Conservation (phyloP, 2,113 vertebrate species). For the Cheirogaleus medius region DNA sequence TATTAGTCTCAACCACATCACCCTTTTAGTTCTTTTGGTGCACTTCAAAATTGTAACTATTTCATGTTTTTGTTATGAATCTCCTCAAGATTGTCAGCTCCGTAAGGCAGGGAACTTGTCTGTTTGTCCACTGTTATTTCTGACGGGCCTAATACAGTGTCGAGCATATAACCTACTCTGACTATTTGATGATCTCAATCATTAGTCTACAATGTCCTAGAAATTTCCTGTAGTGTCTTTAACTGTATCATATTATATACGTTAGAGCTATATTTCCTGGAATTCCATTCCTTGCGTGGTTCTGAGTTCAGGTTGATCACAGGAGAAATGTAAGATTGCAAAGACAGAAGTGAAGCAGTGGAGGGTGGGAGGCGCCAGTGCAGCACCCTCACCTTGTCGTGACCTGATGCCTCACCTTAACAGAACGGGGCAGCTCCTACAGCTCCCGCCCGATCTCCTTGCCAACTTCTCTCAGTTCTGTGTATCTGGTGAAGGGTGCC, state of each 20-base stretch:
- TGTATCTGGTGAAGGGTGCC: not conserved
- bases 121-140: not conserved
- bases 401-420: not conserved
- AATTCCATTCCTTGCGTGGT: not conserved
- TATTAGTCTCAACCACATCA: not conserved
- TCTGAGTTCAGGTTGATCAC: not conserved
- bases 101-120: not conserved
- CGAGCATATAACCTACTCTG: not conserved
- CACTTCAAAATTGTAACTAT: not conserved
- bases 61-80: not conserved
- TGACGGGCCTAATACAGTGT: not conserved
- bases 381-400: not conserved
- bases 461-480: not conserved
- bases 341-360: not conserved
- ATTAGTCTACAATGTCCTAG: not conserved
- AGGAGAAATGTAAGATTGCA: not conserved
- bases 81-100: not conserved
- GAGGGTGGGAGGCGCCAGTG: too few species aligned
- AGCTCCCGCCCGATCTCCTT: not conserved
- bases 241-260: not conserved
- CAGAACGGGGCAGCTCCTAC: accelerated
- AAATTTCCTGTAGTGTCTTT: not conserved
- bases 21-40: not conserved
- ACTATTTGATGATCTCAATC: not conserved
- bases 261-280: not conserved